Evolutionary conservation across 2,113 vertebrate species (phyloP).

Genomic region (Conger conger): DNA sequence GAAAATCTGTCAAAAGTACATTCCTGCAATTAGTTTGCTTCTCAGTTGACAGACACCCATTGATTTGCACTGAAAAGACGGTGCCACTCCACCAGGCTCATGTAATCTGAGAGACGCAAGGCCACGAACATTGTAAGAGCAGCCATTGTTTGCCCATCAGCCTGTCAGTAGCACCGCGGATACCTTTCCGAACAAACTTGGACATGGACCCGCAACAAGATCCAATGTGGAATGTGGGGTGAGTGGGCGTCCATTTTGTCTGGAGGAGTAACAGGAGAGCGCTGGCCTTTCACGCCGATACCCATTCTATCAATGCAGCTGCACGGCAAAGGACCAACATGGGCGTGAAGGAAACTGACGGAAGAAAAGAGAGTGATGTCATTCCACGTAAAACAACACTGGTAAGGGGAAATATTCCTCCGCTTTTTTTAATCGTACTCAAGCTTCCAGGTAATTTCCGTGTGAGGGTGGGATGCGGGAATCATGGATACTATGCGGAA

Average conservation of each 20-base stretch:
- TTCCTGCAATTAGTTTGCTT: constrained; percentile 15
- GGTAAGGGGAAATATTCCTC: not conserved
- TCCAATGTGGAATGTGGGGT: not conserved
- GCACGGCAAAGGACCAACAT: no score
- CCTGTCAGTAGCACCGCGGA: not conserved
- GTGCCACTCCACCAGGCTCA: not conserved
- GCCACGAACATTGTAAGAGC: not conserved
- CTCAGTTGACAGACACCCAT: not conserved
- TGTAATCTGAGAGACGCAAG: constrained; percentile 11
- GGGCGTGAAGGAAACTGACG: not conserved
- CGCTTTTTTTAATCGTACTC: not conserved
- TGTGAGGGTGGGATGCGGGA: not conserved
- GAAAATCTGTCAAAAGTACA: constrained; percentile 13
- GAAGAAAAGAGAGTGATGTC: not conserved
- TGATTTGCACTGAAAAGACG: constrained; percentile 23
- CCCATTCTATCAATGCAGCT: not conserved
- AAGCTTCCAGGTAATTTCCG: not conserved
- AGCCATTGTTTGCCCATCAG: not conserved
- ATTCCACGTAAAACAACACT: not conserved
- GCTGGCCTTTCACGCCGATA: not conserved
- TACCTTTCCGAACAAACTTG: constrained; percentile 12
- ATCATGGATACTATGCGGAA: not conserved
- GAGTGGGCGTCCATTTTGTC: not conserved
- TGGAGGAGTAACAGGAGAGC: not conserved
- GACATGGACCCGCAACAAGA: not conserved